Evolutionary conservation across 2,113 vertebrate species (phyloP).

Genomic region (Peromyscus californicus): DNA sequence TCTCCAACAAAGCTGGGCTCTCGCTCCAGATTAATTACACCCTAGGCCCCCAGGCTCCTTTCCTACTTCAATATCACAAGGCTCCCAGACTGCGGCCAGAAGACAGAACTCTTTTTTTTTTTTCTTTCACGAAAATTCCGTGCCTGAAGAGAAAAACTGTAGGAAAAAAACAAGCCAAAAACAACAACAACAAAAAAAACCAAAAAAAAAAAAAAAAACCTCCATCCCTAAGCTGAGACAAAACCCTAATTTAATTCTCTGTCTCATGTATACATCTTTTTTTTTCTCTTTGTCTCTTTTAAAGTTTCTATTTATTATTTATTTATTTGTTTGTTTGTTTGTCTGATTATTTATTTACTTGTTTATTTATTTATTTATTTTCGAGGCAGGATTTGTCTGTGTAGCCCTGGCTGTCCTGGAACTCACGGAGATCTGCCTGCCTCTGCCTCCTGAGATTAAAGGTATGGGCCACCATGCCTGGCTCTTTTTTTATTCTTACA

Average conservation of each 20-base stretch:
- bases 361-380: background rate
- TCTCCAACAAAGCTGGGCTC: background rate
- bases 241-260: background rate
- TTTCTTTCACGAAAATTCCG: background rate
- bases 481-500: background rate
- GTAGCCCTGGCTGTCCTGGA: background rate
- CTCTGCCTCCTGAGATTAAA: background rate
- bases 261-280: background rate
- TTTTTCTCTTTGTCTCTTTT: background rate
- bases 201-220: background rate
- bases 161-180: background rate
- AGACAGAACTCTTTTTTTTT: background rate
- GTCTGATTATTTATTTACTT: background rate
- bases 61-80: constrained; percentile 37
- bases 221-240: background rate
- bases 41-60: constrained; percentile 42
- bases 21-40: constrained; percentile 64
- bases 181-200: too few relatives aligned
- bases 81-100: background rate
- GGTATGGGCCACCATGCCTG: background rate
- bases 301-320: background rate
- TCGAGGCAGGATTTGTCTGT: background rate
- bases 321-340: background rate
- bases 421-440: background rate
- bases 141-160: background rate